Evolutionary conservation across 1,140 invertebrate genomes (phyloP), one percentile per base, ranked within the genome.

Genomic region (Pachyrhynchus sulphureomaculatus): DNA sequence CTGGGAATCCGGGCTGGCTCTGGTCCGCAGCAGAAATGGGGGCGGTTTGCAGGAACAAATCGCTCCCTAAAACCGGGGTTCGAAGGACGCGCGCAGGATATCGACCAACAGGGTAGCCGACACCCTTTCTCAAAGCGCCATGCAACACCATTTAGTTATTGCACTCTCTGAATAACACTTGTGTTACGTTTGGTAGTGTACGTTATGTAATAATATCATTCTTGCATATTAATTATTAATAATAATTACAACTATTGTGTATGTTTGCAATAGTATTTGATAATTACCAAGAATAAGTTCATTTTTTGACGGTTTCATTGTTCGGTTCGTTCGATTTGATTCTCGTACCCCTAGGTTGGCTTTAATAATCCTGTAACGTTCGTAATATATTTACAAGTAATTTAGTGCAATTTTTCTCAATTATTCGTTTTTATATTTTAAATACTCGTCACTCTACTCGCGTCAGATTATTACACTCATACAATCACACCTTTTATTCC

Each of bases 161-260:
- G 75, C 75, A 76, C 75, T 76, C 75, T 76, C 75, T 76, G 75
- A 76, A 76, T 76, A 76, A 76, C 75, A 76, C 74, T 76, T 76
- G 75, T 76, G 75, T 76, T 76, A 76, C 75, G 74, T 76, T 76
- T 76, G 74, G 75, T 76, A 76, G 75, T 76, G 75, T 76, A 76
- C 75, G 75, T 76, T 76, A 76, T 76, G 75, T 76, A 76, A 76
- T 75, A 76, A 75, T 76, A 76, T 76, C 72, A 76, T 76, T 76
- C 75, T 76, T 76, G 74, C 75, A 75, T 76, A 76, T 76, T 75
- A 74, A 71, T 76, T 76, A 74, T 75, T 75, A 73, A 69, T 74
- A 75, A 76, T 76, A 76, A 75, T 75, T 75, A 72, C 69, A 72
- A 72, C 70, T 75, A 75, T 74, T 74, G 71, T 74, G 72, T 74